Evolutionary conservation across 2,113 vertebrate species (phyloP), one percentile per base, ranked within the genome.

Genomic region (Cygnus buccinator): DNA sequence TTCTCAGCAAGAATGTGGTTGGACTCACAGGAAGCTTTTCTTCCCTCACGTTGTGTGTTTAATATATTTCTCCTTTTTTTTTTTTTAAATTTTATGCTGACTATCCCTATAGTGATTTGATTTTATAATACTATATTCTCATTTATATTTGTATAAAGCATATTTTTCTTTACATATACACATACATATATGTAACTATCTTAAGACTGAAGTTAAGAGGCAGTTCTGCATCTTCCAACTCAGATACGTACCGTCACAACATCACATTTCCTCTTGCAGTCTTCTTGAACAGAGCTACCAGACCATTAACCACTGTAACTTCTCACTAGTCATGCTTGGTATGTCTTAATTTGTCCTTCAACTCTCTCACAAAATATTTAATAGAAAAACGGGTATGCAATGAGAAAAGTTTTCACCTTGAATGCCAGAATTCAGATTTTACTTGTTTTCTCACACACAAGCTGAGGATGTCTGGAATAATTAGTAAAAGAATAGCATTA

Each of bases 401-500:
- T 15, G 72, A 57, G 70, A 13, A 87, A 52, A 68, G 15, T 80
- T 74, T 95, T 93, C 22, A 75, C 63, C 57, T 74, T 18, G 5
- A 95, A 87, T 3, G 52, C 63, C 71, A 85, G 62, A 89, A 92
- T 92, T 93, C 87, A 91, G 75, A 72, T 84, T 88, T 94, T 84
- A 75, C 88, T 94, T 92, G 93, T 97, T 97, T 87, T 84, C 94
- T 97, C 63, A 95, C 91, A 97, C 39, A 79, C 21, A 80, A 90
- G 54, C 84, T 71, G 74, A 97, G 87, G 84, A 93, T 85, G 88
- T 96, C 97, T 67, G 65, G 96, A 95, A 96, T 95, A 97, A 97
- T 97, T 93, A 97, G 87, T n/a, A 93, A 86, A 90, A 95, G 81
- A 97, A 96, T 61, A 91, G 82, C 89, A 93, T 95, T 98, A 96